These are phyloP conservation scores for Nipponia nippon DNA, from an alignment of 2,113 vertebrate species.

Conservation along the genomic window DNA sequence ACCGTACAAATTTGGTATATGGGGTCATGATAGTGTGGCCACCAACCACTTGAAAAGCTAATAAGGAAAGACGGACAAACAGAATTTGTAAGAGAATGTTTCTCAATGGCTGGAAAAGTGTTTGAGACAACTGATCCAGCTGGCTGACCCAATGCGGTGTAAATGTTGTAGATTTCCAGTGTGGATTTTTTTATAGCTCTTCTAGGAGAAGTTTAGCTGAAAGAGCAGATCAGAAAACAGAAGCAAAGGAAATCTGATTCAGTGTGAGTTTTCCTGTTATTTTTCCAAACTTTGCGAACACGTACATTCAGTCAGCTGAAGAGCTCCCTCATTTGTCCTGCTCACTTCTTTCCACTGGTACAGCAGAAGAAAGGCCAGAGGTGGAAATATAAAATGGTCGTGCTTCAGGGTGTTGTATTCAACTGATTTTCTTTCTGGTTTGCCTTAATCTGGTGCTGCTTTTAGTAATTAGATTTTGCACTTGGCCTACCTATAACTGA, in stretches of 20 bases:
- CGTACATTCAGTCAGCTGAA: neutral
- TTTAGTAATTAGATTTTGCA: neutral
- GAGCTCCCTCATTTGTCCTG: neutral
- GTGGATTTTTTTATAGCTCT: constrained; percentile 30
- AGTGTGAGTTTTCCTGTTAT: constrained; percentile 16
- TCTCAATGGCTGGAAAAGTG: neutral
- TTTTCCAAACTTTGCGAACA: neutral
- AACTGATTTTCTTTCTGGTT: neutral
- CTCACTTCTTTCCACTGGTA: neutral
- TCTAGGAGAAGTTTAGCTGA: constrained; percentile 25
- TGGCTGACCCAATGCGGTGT: neutral
- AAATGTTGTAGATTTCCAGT: constrained; percentile 15
- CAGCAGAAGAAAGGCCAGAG: neutral
- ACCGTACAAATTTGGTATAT: neutral
- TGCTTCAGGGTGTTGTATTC: neutral
- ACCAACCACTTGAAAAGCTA: neutral
- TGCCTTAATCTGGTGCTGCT: neutral
- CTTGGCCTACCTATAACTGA: neutral
- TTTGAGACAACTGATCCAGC: constrained; percentile 8
- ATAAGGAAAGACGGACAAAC: neutral
- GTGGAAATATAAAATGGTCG: neutral
- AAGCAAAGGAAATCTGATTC: constrained; percentile 31
- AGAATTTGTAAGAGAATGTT: neutral
- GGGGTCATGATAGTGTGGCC: neutral
- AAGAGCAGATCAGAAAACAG: constrained; percentile 40